Conservation (phyloP, 1,140 invertebrate genomes). For the Habropoda laboriosa region DNA sequence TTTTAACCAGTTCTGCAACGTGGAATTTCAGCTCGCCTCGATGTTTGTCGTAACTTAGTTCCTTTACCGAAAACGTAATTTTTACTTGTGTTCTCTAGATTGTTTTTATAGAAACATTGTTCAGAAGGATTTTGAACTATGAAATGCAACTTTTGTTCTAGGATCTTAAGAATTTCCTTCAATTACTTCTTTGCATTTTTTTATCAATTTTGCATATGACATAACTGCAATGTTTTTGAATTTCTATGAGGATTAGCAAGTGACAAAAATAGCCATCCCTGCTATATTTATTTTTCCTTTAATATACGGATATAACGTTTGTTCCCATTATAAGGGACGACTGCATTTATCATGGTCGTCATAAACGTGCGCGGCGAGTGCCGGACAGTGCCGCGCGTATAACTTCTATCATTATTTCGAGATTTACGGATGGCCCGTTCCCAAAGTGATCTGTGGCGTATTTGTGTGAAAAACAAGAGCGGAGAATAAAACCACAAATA, state of each 20-base stretch:
- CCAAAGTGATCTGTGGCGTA: constrained; percentile 14
- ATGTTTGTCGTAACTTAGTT: no score
- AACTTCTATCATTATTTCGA: constrained; percentile 25
- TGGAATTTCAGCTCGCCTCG: not conserved
- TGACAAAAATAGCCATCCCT: not conserved
- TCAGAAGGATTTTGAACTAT: no score
- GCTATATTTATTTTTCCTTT: not conserved
- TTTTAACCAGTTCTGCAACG: not conserved
- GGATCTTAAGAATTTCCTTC: no score
- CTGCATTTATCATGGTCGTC: not conserved
- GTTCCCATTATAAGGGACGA: not conserved
- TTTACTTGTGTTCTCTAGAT: no score
- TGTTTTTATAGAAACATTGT: no score
- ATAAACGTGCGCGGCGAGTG: not conserved
- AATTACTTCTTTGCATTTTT: no score
- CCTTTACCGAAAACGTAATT: no score
- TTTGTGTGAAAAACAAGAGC: constrained; percentile 11
- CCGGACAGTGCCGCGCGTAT: not conserved
- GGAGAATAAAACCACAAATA: constrained; percentile 1
- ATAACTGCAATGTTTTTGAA: not conserved
- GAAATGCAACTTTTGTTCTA: no score
- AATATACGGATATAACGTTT: not conserved
- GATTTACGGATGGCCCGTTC: constrained; percentile 18
- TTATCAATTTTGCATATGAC: no score
- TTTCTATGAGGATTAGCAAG: no score